Evolutionary conservation across 37 sponge, comb jelly and placozoan genomes (phyloP).

Genomic region (Axinella damicornis): DNA sequence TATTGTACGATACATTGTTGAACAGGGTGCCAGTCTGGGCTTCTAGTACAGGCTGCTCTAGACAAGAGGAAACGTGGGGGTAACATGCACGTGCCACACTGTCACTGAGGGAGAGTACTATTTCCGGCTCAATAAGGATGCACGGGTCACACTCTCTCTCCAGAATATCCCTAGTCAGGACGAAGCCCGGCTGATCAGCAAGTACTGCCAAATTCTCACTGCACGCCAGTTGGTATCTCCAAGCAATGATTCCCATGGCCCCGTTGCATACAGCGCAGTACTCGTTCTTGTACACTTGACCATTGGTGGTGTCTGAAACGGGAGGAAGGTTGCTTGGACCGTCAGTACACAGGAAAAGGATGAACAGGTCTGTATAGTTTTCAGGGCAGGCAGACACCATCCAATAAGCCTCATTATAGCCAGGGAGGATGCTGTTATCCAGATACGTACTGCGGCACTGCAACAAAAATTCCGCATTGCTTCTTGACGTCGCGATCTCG

Average conservation of each 20-base stretch:
- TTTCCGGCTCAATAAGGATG: neutral
- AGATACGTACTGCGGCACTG: constrained; percentile 9
- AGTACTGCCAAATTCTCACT: neutral
- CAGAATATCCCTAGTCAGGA: neutral
- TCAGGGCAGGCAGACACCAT: constrained; percentile 36
- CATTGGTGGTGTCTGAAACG: constrained; percentile 32
- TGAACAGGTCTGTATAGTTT: neutral
- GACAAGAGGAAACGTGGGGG: neutral
- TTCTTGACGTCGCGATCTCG: no score
- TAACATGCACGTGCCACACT: neutral
- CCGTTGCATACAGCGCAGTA: constrained; percentile 60
- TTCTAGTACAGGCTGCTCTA: neutral
- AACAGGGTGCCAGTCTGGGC: no score
- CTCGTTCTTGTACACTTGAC: constrained; percentile 55
- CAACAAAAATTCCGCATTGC: no score
- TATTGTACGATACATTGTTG: neutral
- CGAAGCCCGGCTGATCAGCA: neutral
- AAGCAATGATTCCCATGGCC: neutral
- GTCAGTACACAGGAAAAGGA: no score
- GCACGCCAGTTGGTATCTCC: constrained; percentile 13
- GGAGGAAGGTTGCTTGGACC: constrained; percentile 9
- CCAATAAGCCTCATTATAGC: neutral
- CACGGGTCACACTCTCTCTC: neutral
- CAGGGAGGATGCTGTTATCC: no score
- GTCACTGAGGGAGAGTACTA: no score